Evolutionary conservation across 92 coral and sea anemone species (phyloP).

Genomic region (Palythoa heliodiscus): DNA sequence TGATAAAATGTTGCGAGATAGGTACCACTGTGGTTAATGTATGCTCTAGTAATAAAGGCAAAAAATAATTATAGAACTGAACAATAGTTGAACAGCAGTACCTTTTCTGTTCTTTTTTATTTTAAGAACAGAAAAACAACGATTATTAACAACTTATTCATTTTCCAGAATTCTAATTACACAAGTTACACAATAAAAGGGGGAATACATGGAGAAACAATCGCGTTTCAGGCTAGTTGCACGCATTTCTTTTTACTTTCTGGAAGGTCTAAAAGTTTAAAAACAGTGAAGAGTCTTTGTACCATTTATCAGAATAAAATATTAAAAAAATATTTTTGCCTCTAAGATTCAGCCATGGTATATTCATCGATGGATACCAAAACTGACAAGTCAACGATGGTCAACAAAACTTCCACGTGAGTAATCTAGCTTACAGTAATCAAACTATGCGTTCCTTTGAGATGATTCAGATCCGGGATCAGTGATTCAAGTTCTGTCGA

Average conservation of each 20-base stretch:
- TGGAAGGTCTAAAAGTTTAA: too few relatives aligned
- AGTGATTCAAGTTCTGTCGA: too few relatives aligned
- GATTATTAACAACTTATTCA: not conserved
- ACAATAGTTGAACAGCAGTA: too few relatives aligned
- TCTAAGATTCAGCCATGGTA: not conserved
- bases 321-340: not conserved
- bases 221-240: constrained; percentile 9
- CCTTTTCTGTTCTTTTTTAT: too few relatives aligned
- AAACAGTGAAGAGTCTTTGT: not conserved
- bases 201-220: constrained; percentile 11
- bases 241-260: not conserved
- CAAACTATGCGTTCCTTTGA: too few relatives aligned
- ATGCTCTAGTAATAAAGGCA: too few relatives aligned
- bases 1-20: too few relatives aligned
- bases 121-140: not conserved
- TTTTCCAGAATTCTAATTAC: constrained; percentile 4
- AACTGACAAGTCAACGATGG: not conserved
- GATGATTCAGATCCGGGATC: too few relatives aligned
- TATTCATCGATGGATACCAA: constrained; percentile 22
- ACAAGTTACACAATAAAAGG: constrained; percentile 16
- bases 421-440: not conserved
- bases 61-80: too few relatives aligned
- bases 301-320: not conserved
- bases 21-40: too few relatives aligned
- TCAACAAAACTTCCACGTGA: constrained; percentile 4